phyloP scores from a whole-genome alignment of 92 coral and sea anemone species.

The Diadumene lineata region DNA sequence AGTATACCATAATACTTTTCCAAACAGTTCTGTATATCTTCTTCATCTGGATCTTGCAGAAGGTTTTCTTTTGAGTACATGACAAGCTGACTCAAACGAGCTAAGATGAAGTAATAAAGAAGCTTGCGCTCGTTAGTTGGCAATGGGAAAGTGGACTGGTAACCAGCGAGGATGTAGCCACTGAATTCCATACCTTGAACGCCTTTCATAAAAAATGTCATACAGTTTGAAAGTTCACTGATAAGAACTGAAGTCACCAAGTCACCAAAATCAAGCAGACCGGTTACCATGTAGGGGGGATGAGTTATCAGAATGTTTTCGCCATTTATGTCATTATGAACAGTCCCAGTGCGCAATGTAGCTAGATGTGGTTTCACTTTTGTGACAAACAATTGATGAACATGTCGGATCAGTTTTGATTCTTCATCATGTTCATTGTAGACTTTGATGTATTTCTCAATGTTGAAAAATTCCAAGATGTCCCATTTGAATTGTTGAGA shows the following conservation, averaged over 20 bases:
- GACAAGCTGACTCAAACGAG: constrained; percentile 55
- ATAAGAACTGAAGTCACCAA: constrained; percentile 50
- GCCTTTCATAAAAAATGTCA: constrained; percentile 45
- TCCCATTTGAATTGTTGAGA: constrained; percentile 52
- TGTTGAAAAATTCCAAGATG: constrained; percentile 49
- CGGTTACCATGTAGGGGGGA: constrained; percentile 35
- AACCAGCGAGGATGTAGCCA: constrained; percentile 68
- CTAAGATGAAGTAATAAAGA: constrained; percentile 53
- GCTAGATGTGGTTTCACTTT: constrained; percentile 47
- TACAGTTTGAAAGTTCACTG: constrained; percentile 48
- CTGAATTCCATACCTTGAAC: constrained; percentile 54
- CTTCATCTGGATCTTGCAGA: constrained; percentile 12
- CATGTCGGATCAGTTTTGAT: constrained; percentile 35
- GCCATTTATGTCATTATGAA: constrained; percentile 54
- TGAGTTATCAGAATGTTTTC: constrained; percentile 29
- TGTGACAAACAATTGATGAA: constrained; percentile 30
- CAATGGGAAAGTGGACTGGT: constrained; percentile 68
- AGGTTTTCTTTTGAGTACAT: constrained; percentile 21
- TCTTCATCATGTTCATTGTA: constrained; percentile 25
- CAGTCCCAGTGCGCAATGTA: constrained; percentile 45
- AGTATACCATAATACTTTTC: constrained; percentile 31
- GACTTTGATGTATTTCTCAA: constrained; percentile 37
- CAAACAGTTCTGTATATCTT: constrained; percentile 13
- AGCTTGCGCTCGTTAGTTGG: constrained; percentile 53
- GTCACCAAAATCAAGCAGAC: constrained; percentile 71